phyloP scores from a whole-genome alignment of 30 jellyfish, hydroid and myxozoan genomes.

The Clytia hemisphaerica region DNA sequence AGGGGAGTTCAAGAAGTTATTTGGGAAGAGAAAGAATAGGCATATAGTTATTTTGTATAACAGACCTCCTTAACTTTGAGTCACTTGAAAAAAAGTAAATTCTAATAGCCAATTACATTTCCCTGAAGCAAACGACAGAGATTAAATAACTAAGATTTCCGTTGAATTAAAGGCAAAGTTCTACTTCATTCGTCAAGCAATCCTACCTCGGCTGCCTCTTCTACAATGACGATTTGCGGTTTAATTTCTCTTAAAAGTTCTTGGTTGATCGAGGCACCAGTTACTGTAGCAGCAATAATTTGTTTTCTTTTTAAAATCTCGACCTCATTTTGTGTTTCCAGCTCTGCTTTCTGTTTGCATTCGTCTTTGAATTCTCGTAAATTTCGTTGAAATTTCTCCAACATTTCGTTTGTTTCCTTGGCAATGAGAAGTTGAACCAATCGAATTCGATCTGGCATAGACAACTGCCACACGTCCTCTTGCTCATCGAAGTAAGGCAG shows the following conservation, averaged over 20 bases:
- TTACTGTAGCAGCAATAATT: slow-evolving; percentile 49
- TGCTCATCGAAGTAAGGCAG: background rate
- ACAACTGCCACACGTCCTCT: slow-evolving; percentile 36
- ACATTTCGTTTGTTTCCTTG: background rate
- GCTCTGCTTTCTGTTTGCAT: slow-evolving; percentile 17
- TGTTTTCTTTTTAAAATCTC: slow-evolving; percentile 9
- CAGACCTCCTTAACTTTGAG: too few species aligned
- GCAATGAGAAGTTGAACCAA: slow-evolving; percentile 21
- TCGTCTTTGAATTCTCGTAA: slow-evolving; percentile 7
- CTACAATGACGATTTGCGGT: slow-evolving; percentile 57
- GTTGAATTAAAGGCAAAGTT: too few species aligned
- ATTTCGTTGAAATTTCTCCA: slow-evolving; percentile 20
- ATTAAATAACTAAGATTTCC: too few species aligned
- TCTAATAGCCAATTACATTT: too few species aligned
- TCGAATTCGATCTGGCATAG: slow-evolving; percentile 7
- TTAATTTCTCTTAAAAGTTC: slow-evolving; percentile 27
- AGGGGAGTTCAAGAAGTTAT: too few species aligned
- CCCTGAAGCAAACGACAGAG: too few species aligned
- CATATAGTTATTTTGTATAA: too few species aligned
- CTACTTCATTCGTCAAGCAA: too few species aligned
- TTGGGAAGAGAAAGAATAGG: too few species aligned
- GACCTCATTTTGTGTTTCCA: slow-evolving; percentile 26
- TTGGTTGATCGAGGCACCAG: slow-evolving; percentile 62
- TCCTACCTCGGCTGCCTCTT: slow-evolving; percentile 87
- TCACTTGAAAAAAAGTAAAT: too few species aligned